Evolutionary conservation across 2,113 vertebrate genomes (phyloP), one percentile per base, ranked within the genome.

Genomic region (Xiphophorus hellerii): DNA sequence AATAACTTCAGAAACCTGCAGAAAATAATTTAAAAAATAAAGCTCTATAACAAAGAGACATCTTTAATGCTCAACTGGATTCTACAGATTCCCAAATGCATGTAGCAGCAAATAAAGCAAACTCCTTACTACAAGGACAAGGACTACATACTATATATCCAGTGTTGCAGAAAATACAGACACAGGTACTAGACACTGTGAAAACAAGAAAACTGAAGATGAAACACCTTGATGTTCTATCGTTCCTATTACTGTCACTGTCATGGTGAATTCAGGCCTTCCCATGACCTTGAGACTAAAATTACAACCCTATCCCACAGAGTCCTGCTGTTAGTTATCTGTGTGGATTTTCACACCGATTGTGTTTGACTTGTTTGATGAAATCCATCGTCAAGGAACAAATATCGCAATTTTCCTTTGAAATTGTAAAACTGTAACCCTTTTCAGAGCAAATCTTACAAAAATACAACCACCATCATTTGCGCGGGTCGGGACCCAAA

Each of bases 351-450:
- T 37, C 66, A 77, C 30, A 30, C 30, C 84, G 87, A 88, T 85
- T 15, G 66, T 85, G 86, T 89, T 85, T 87, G 82, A 87, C 83
- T 75, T 83, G 77, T 88, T 72, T 68, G 63, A 85, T 69, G 31
- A 73, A 31, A 67, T 76, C 72, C 81, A 48, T 86, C 82, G 82
- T 82, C 86, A 81, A 74, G 33, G 30, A 78, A 69, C 79, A 82
- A 79, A 73, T 37, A 66, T 61, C 75, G 37, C 15, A 33, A 5
- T 31, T 81, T 77, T 25, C 44, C 51, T 30, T 74, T 22, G 1
- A 58, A 74, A 30, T 42, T 17, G 62, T 37, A 67, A 75, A 72
- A 62, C 73, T 25, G 64, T 78, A 69, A 67, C 28, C 66, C 67
- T 29, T 66, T 74, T 72, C 14, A 42, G 12, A 4, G 48, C 1